A percentile compares a stretch with the other conserved stretches of the same genome.
phyloP scores from a whole-genome alignment of 1,140 invertebrate genomes.

The Trachymyrmex septentrionalis region DNA sequence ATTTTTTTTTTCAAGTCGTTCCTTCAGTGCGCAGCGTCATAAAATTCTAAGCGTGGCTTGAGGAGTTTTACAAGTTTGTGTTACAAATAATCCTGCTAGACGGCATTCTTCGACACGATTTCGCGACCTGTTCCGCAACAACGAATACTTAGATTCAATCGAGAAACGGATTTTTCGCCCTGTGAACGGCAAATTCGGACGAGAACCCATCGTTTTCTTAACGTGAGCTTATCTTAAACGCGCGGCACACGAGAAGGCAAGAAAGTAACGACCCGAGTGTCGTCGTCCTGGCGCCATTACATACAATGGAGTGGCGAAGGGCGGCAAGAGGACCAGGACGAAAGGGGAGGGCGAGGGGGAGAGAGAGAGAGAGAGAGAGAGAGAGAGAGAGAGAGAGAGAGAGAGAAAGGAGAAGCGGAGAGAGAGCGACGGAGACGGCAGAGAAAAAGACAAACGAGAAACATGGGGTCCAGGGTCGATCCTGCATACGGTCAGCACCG shows the following conservation, averaged over 20 bases:
- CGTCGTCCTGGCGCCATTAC: constrained; percentile 66
- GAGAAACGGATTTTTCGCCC: constrained; percentile 17
- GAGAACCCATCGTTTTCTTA: neutral
- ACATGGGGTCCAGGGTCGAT: constrained; percentile 70
- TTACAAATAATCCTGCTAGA: constrained; percentile 48
- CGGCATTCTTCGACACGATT: constrained; percentile 48
- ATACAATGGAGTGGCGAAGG: constrained; percentile 32
- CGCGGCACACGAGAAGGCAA: constrained; percentile 13
- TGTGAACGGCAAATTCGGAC: constrained; percentile 7
- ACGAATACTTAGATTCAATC: neutral
- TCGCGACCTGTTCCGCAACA: neutral
- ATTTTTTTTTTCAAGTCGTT: neutral
- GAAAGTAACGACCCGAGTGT: constrained; percentile 67
- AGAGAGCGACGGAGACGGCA: constrained; percentile 3
- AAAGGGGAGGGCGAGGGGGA: neutral
- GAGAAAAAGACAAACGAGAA: constrained; percentile 66
- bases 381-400: neutral
- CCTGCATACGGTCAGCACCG: constrained; percentile 74
- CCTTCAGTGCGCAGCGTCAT: neutral
- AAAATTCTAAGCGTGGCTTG: constrained; percentile 41
- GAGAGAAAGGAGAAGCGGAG: constrained; percentile 6
- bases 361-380: neutral
- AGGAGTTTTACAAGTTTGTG: constrained; percentile 39
- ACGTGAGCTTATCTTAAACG: constrained; percentile 47
- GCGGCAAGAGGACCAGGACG: neutral